A percentile compares a stretch with the other conserved stretches of the same genome.
Evolutionary conservation across 2,113 vertebrate genomes (phyloP).

Genomic region (Bambusicola thoracicus): DNA sequence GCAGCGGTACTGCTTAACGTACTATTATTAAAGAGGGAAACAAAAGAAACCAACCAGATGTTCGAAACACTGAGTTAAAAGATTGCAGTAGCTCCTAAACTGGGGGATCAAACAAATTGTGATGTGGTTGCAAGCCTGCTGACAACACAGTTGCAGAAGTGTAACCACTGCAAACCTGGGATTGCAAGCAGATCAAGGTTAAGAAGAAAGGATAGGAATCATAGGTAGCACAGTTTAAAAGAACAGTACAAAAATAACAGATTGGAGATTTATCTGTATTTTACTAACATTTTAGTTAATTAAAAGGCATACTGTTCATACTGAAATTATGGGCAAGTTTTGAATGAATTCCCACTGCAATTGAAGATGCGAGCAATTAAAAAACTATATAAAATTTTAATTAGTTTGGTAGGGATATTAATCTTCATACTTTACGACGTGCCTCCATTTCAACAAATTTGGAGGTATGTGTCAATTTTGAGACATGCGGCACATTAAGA

Average conservation of each 20-base stretch:
- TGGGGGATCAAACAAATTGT: background rate
- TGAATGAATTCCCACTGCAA: constrained; percentile 19
- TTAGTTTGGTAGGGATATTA: constrained; percentile 20
- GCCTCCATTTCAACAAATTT: background rate
- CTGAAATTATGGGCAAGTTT: background rate
- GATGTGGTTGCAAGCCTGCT: rapidly evolving
- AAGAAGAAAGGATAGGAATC: background rate
- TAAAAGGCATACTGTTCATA: background rate
- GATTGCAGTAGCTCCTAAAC: background rate
- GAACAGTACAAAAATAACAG: background rate
- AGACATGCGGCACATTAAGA: background rate
- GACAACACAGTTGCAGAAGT: background rate
- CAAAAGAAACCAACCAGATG: rapidly evolving
- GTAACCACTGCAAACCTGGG: background rate
- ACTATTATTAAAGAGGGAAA: background rate
- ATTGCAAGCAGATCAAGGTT: background rate
- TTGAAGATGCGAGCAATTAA: background rate
- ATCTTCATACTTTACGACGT: background rate
- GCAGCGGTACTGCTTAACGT: background rate
- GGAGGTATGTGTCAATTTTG: background rate
- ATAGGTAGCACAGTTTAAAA: background rate
- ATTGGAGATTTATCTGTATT: background rate
- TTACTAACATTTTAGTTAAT: constrained; percentile 4
- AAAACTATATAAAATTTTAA: background rate
- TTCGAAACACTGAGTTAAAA: background rate